Evolutionary conservation across 2,888 invertebrate species (phyloP), one percentile per base, ranked within the genome.

Genomic region (Ormyrus pomaceus): DNA sequence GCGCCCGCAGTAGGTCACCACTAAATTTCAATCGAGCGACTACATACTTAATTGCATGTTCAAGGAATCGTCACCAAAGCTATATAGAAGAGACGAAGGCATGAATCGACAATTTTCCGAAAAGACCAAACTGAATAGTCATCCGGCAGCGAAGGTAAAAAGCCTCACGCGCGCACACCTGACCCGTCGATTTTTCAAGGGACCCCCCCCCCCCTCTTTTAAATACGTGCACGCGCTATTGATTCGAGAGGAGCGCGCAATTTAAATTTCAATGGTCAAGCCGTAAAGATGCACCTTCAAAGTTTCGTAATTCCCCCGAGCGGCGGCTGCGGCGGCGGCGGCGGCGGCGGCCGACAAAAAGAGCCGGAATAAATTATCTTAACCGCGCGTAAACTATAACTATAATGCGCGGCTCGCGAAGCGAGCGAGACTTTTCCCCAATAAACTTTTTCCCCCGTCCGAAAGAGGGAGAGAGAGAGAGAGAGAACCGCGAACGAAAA

Each of bases 391-490:
- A 65, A 75, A 65, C 51, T 53, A 50, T 64, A 72, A 66, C 53
- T 59, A 76, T 59, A 72, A 72, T 72, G 61, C n/a, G 50, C 64
- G 50, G 68, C 75, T 55, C 62, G 66, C 76, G 66, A 79, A 75
- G 75, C 75, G 34, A 34, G 34, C 34, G 13, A 45, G 65, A 76
- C 66, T 80, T 80, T 80, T 75, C 59, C 68, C 66, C 68, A 65
- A 80, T 76, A 76, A 74, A 76, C 62, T 76, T 76, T 76, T 80
- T 55, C 71, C 79, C 58, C 13, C 59, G n/a, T 66, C 45, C 58
- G 74, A 13, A 13, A 46, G 58, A 58, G 51, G 10, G 69, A 61
- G 45, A 50, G n/a, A 59, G 34, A 71, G 8, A 34, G 48, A 11
- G 46, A 56, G 7, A 34, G 50, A 62, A 19, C 48, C 19, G 51